Base-by-base conservation (phyloP, 1,140 invertebrate genomes). In the Parapsyche elsis region DNA sequence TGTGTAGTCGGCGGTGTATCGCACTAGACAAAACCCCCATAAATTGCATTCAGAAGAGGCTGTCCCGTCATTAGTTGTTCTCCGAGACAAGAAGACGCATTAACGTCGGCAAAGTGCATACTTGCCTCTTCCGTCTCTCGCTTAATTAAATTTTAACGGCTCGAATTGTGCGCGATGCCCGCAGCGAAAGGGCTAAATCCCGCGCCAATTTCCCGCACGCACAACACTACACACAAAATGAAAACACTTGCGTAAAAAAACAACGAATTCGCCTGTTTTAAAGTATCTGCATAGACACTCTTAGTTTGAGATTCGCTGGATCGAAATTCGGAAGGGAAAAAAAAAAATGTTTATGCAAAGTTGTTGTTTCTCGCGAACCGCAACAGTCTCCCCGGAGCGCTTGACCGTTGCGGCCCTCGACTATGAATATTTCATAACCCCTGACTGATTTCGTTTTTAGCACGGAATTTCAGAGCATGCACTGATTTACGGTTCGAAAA, bases 391-490 rank as follows among this genome's bases (percentile, higher is more conserved):
- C 57, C 57, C 57, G 57, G n/a, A 61, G 16, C 57, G 57, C n/a
- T 61, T 61, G 57, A 61, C 57, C 45, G 45, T 38, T 38, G 30
- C 30, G 30, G 30, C 30, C 30, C 30, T 38, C 45, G n/a, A 23
- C 71, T 30, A 77, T 81, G 81, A 81, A 81, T 81, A 81, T 81
- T 81, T 81, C 81, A 80, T 80, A 79, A 76, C 71, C 73, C 73
- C 77, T 81, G 81, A 79, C 77, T 71, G 81, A 79, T 81, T 81
- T 74, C 19, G 46, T 81, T 80, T 80, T 76, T 67, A 80, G 59
- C 75, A 38, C 75, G 53, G 30, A 21, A 76, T 79, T 71, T 79
- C 77, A 53, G 71, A 74, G 61, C 77, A 49, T 57, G 70, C 70
- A 71, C 73, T 81, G 81, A 81, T 81, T 81, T 79, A 81, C 76